Evolutionary conservation across 2,113 vertebrate genomes (phyloP).

Genomic region (Monopterus albus): DNA sequence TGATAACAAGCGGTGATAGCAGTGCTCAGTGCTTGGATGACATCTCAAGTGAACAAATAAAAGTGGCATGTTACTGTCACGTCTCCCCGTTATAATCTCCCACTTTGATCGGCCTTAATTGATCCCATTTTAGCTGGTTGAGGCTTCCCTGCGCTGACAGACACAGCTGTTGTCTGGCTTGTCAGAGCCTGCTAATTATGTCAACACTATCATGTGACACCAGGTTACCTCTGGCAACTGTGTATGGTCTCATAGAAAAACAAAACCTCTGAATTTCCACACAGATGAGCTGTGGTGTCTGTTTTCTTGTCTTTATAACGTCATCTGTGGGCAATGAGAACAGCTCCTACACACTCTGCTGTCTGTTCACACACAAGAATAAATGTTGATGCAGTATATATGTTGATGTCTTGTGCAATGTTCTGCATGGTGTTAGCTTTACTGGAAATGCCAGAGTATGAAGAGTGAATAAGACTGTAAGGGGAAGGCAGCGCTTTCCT

Average conservation of each 20-base stretch:
- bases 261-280: not conserved
- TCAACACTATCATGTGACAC: slow-evolving; percentile 24
- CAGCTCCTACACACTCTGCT: not conserved
- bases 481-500: not conserved
- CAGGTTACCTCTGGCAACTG: slow-evolving; percentile 9
- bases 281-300: not conserved
- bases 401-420: slow-evolving; percentile 29
- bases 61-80: slow-evolving; percentile 33
- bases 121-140: slow-evolving; percentile 58
- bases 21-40: not conserved
- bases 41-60: slow-evolving; percentile 25
- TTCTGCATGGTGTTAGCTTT: slow-evolving; percentile 13
- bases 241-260: not conserved
- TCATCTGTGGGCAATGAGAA: not conserved
- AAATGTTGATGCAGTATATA: slow-evolving; percentile 15
- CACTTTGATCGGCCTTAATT: slow-evolving; percentile 65
- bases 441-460: not conserved
- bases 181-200: slow-evolving; percentile 57
- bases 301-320: no score
- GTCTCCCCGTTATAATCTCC: slow-evolving; percentile 45
- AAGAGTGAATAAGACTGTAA: slow-evolving; percentile 7
- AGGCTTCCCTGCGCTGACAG: slow-evolving; percentile 13
- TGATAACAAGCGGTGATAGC: slow-evolving; percentile 8
- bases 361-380: slow-evolving; percentile 15
- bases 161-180: slow-evolving; percentile 42